Conservation (phyloP, 92 coral and sea anemone species). For the Zoanthus sociatus region DNA sequence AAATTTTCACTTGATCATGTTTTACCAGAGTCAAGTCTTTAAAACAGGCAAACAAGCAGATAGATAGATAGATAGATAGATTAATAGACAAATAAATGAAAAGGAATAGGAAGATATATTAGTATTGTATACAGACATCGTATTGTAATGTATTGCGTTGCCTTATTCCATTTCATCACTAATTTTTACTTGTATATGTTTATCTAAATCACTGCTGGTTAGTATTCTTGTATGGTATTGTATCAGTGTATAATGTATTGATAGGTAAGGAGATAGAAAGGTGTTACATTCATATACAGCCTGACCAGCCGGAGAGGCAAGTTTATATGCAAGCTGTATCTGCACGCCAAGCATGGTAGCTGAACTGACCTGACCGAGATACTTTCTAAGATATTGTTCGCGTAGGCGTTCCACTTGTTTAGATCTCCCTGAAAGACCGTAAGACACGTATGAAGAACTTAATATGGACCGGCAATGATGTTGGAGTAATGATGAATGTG, state of each 20-base stretch:
- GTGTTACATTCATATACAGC: not conserved
- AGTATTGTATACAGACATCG: too few species aligned
- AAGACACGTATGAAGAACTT: conserved; percentile 67
- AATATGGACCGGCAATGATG: conserved; percentile 56
- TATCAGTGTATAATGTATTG: not conserved
- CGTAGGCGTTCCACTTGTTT: conserved; percentile 79
- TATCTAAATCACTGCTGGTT: too few species aligned
- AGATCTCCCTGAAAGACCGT: conserved; percentile 86
- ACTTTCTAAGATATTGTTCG: conserved; percentile 81
- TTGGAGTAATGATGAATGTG: conserved; percentile 63
- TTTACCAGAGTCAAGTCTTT: not conserved
- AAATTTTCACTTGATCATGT: not conserved
- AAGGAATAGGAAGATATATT: too few species aligned
- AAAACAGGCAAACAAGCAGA: not conserved
- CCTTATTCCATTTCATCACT: too few species aligned
- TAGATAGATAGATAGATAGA: not conserved
- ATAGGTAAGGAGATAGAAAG: not conserved
- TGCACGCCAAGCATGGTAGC: conserved; percentile 15
- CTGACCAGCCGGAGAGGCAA: conserved; percentile 7
- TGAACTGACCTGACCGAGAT: conserved; percentile 68
- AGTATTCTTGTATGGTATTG: not conserved
- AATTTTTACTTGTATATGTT: too few species aligned
- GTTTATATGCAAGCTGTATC: not conserved
- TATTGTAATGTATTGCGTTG: too few species aligned
- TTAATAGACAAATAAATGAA: not conserved